Evolutionary conservation across 2,888 invertebrate genomes (phyloP).

Genomic region (Agrotis segetum): DNA sequence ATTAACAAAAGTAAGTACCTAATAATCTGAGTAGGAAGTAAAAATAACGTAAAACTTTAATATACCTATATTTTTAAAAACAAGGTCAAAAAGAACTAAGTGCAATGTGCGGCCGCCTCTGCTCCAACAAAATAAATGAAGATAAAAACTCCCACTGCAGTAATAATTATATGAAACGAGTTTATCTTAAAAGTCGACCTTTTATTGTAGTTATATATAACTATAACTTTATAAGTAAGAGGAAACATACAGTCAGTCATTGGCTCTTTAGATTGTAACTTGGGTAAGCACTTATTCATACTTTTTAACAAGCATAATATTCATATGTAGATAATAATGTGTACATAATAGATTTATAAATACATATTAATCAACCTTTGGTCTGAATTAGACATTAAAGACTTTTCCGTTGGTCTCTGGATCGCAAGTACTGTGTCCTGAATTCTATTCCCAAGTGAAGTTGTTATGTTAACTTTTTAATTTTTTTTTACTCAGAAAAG

Average conservation of each 20-base stretch:
- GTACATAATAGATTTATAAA: too few relatives aligned
- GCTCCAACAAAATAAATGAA: constrained; percentile 13
- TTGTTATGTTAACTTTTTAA: not conserved
- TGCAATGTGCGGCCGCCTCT: not conserved
- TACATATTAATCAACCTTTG: not conserved
- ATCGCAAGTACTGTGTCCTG: not conserved
- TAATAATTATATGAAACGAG: not conserved
- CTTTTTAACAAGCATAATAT: not conserved
- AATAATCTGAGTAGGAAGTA: too few relatives aligned
- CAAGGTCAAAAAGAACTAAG: constrained; percentile 9
- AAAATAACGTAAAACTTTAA: not conserved
- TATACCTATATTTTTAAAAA: constrained; percentile 2
- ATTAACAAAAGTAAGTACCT: not conserved
- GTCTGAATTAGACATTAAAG: not conserved
- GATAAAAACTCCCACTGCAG: not conserved
- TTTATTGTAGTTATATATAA: not conserved
- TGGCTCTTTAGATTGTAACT: too few relatives aligned
- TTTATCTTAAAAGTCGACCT: not conserved
- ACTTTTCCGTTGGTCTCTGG: not conserved
- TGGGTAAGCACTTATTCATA: too few relatives aligned
- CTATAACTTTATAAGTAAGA: not conserved
- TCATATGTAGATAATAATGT: too few relatives aligned
- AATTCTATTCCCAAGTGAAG: not conserved
- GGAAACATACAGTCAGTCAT: not conserved
- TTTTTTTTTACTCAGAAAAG: not conserved